Evolutionary conservation across 2,888 invertebrate species (phyloP).

Genomic region (Ornithoptera priamus): DNA sequence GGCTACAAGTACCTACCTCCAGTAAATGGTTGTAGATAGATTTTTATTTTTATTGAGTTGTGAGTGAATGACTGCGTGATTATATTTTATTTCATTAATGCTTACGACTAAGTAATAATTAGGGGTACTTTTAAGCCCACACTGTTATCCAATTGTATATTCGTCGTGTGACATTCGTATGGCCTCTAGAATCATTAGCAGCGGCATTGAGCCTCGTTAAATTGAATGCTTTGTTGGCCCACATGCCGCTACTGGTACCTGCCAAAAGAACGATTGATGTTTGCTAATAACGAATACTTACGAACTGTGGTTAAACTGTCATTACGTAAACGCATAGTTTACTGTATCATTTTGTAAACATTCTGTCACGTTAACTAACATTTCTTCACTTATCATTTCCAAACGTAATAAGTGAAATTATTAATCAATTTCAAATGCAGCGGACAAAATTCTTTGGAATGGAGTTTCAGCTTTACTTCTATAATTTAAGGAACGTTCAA

Average conservation of each 20-base stretch:
- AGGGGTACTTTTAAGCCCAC: slow-evolving; percentile 38
- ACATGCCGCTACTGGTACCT: slow-evolving; percentile 10
- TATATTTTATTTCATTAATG: slow-evolving; percentile 13
- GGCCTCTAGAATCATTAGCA: slow-evolving; percentile 65
- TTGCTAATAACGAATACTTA: slow-evolving; percentile 11
- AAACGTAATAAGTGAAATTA: background rate
- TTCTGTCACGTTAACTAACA: background rate
- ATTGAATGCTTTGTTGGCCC: slow-evolving; percentile 49
- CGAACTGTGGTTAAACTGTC: slow-evolving; percentile 19
- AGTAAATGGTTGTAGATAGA: slow-evolving; percentile 10
- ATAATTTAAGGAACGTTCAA: too few species aligned
- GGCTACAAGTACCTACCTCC: background rate
- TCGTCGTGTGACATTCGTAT: slow-evolving; percentile 61
- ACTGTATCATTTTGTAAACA: background rate
- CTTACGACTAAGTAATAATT: slow-evolving; percentile 23
- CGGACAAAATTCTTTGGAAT: too few species aligned
- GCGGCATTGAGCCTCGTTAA: slow-evolving; percentile 60
- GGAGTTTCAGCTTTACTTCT: too few species aligned
- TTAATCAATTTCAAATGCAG: too few species aligned
- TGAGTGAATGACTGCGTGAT: slow-evolving; percentile 4
- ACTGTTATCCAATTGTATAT: slow-evolving; percentile 63
- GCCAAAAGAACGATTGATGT: slow-evolving; percentile 27
- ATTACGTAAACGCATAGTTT: slow-evolving; percentile 16
- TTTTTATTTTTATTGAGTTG: background rate
- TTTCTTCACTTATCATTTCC: background rate